Evolutionary conservation across 2,797 vertebrate genomes (phyloP), one percentile per base, ranked within the genome.

Genomic region (Sebastes iracundus): DNA sequence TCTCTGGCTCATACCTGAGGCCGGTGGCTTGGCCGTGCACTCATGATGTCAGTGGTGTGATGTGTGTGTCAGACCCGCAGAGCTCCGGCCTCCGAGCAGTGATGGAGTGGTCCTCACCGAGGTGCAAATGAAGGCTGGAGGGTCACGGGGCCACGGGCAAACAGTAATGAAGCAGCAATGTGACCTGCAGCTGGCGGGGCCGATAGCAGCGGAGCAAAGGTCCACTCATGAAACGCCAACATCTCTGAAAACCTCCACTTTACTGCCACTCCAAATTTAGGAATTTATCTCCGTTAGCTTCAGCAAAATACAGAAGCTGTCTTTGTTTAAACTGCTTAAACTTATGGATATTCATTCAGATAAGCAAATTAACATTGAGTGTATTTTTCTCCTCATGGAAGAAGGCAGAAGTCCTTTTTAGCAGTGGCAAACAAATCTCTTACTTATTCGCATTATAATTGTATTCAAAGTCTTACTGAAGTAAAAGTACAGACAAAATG

Each of bases 81-180:
- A 90, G 86, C 68, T 52, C 70, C 28, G 65, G 80, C 76, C 87
- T 52, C 82, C 12, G 75, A 66, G 20, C 84, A 68, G 90, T 96
- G 95, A 96, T 95, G 93, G 93, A 96, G 87, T 86, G 91, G 85
- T 95, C 94, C 88, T 92, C 95, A 96, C 95, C 59, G 5, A 90
- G 91, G 94, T 94, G 95, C 84, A 96, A 96, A 96, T 96, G 94
- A 96, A 96, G 86, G 80, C 84, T 79, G 82, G 66, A 25, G 91
- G 93, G 95, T 94, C 93, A 94, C 64, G 56, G 91, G 93, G 94
- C 93, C 92, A 87, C 81, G n/a, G 87, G 92, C 94, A 95, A 95
- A 95, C 92, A 95, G 88, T 83, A 93, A 93, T 90, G 90, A 92
- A 94, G 90, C 84, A 90, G 92, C 89, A 91, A 92, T 91, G 94